These are phyloP conservation scores for Achatina immaculata DNA, from an alignment of 1,140 invertebrate genomes.

Conservation along the genomic window DNA sequence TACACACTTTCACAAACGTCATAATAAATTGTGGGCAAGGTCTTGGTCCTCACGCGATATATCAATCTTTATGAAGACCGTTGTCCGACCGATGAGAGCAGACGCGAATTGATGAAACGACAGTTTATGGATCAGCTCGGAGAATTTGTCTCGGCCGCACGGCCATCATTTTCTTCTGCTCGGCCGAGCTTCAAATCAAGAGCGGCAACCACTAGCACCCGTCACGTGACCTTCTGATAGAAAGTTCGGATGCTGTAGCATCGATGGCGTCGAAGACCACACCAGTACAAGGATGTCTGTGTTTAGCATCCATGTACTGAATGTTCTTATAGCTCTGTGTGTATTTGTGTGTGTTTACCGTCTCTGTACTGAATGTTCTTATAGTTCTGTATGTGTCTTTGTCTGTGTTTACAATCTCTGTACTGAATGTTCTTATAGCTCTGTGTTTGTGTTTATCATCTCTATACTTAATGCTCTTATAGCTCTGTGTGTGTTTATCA, in stretches of 20 bases:
- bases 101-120: slow-evolving; percentile 30
- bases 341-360: too few relatives aligned
- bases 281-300: too few relatives aligned
- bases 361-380: too few relatives aligned
- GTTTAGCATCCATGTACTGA: too few relatives aligned
- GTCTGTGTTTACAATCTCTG: too few relatives aligned
- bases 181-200: slow-evolving; percentile 19
- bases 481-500: too few relatives aligned
- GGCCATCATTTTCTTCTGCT: slow-evolving; percentile 19
- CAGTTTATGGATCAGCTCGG: slow-evolving; percentile 31
- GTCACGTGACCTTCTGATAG: slow-evolving; percentile 31
- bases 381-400: too few relatives aligned
- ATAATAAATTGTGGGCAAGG: slow-evolving; percentile 24
- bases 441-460: too few relatives aligned
- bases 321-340: too few relatives aligned
- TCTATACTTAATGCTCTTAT: too few relatives aligned
- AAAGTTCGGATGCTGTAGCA: not conserved
- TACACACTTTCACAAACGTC: slow-evolving; percentile 27
- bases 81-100: not conserved
- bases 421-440: too few relatives aligned
- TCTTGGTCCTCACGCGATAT: not conserved
- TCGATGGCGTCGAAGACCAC: not conserved
- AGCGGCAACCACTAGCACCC: slow-evolving; percentile 13
- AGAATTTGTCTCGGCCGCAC: slow-evolving; percentile 12
- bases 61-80: slow-evolving; percentile 35